Percentiles rank a stretch among this genome's conserved stretches.
Conservation (phyloP, 2,888 invertebrate genomes). For the Lasioglossum morio region DNA sequence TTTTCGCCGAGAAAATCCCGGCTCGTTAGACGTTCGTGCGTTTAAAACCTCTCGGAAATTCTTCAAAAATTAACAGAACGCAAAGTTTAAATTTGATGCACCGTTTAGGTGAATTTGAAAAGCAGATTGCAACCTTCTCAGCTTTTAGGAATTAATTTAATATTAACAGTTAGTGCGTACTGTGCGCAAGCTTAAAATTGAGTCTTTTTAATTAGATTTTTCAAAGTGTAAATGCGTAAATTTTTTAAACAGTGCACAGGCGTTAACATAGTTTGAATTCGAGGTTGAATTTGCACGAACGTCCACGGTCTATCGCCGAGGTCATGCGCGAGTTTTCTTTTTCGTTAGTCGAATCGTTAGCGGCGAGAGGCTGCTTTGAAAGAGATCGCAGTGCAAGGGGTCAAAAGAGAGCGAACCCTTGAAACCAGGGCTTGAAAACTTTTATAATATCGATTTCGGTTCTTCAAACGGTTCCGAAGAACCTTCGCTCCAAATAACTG, state of each 20-base stretch:
- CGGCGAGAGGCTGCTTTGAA: background rate
- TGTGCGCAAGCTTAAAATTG: no score
- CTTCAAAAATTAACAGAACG: background rate
- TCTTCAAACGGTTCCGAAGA: background rate
- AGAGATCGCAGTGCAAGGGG: slow-evolving; percentile 1
- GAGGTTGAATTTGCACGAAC: background rate
- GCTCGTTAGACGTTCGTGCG: background rate
- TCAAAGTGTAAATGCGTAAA: background rate
- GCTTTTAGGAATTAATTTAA: no score
- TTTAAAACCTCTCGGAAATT: background rate
- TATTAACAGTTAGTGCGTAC: no score
- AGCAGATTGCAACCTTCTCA: background rate
- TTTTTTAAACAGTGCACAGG: background rate
- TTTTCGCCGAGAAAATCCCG: no score
- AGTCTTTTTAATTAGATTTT: background rate
- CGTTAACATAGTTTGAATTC: background rate
- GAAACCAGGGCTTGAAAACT: slow-evolving; percentile 1
- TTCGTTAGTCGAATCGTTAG: background rate
- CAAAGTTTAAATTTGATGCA: background rate
- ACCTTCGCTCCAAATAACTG: background rate
- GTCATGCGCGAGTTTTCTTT: background rate
- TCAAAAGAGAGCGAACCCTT: background rate
- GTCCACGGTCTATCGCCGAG: background rate
- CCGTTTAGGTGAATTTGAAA: no score
- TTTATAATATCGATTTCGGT: background rate